Conservation (phyloP, 2,888 invertebrate genomes). For the Panzeria rudis region DNA sequence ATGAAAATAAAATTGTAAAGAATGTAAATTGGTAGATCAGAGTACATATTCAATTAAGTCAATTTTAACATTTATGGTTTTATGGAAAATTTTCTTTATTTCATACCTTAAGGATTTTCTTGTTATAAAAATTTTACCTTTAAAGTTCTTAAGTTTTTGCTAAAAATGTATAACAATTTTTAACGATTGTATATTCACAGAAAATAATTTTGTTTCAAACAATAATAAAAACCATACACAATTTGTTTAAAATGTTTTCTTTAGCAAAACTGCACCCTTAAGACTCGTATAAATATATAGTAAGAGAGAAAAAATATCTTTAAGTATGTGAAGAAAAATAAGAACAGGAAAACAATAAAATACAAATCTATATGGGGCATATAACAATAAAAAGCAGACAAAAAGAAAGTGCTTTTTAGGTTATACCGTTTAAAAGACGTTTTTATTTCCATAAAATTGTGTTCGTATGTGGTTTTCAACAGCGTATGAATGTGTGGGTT, state of each 20-base stretch:
- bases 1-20: too few relatives aligned
- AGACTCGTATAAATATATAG: conserved; percentile 23
- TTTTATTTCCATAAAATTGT: background rate
- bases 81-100: too few relatives aligned
- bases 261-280: conserved; percentile 49
- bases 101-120: too few relatives aligned
- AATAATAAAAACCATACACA: conserved; percentile 37
- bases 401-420: background rate
- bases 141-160: background rate
- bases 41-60: too few relatives aligned
- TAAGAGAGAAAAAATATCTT: background rate
- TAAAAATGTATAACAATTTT: conserved; percentile 1
- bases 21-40: too few relatives aligned
- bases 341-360: conserved; percentile 3
- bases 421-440: background rate
- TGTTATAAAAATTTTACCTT: background rate
- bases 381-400: background rate
- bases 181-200: background rate
- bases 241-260: conserved; percentile 43
- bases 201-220: background rate
- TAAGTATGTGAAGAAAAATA: background rate
- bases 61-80: too few relatives aligned
- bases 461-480: background rate
- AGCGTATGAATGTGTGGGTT: background rate
- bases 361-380: background rate